Evolutionary conservation across 2,113 vertebrate species (phyloP).

Genomic region (Zingel zingel): DNA sequence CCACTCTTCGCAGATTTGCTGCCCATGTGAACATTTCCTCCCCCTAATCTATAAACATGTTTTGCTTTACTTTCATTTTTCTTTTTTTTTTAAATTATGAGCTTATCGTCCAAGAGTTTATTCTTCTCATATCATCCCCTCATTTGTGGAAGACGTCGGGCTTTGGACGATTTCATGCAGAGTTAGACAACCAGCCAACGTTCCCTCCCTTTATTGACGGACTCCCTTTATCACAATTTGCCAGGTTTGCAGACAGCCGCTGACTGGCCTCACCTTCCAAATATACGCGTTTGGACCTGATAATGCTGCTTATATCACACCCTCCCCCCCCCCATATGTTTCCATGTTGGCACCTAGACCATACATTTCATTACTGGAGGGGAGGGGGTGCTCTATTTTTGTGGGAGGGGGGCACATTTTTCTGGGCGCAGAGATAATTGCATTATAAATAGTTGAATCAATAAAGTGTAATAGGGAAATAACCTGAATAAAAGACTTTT

Average conservation of each 20-base stretch:
- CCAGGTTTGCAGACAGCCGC: conserved; percentile 77
- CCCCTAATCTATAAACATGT: background rate
- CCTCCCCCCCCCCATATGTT: conserved; percentile 48
- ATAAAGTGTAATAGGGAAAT: background rate
- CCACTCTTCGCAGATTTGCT: conserved; percentile 16
- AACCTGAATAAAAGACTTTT: background rate
- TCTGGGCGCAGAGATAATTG: conserved; percentile 19
- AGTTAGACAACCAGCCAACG: conserved; percentile 74
- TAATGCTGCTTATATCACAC: conserved; percentile 50
- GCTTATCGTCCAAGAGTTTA: conserved; percentile 50
- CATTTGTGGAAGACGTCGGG: conserved; percentile 69
- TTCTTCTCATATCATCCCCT: conserved; percentile 56
- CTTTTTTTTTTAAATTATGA: conserved; percentile 16
- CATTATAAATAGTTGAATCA: conserved; percentile 27
- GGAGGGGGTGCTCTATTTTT: background rate
- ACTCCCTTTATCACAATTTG: conserved; percentile 83
- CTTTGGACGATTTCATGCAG: conserved; percentile 70
- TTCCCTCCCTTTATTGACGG: conserved; percentile 78
- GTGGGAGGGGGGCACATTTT: conserved; percentile 9
- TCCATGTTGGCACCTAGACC: conserved; percentile 59
- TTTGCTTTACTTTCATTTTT: background rate
- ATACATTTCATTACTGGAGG: conserved; percentile 45
- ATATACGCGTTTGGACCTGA: conserved; percentile 54
- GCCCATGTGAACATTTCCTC: background rate
- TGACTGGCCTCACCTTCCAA: conserved; percentile 69